Percentiles rank a stretch among this genome's conserved stretches.
Evolutionary conservation across 2,888 invertebrate species (phyloP).

Genomic region (Stenchaetothrips biformis): DNA sequence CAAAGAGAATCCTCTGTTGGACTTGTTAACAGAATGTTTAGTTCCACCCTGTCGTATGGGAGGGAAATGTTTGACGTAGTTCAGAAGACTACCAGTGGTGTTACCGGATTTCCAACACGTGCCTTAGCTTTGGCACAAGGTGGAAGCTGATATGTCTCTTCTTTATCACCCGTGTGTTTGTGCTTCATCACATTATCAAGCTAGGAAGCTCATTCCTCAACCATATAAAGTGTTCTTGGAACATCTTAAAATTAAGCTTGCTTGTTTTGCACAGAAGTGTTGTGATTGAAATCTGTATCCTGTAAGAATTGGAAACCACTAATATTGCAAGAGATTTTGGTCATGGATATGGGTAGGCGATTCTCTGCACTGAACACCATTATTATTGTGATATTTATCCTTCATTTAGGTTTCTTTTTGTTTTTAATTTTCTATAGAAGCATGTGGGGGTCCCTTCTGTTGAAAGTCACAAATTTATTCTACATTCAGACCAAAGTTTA

Average conservation of each 20-base stretch:
- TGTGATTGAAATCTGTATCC: too few species aligned
- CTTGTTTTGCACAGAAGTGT: too few species aligned
- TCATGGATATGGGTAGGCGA: too few species aligned
- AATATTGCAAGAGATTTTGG: too few species aligned
- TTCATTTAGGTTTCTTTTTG: not conserved
- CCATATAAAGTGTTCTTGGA: too few species aligned
- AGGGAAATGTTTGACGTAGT: constrained; percentile 56
- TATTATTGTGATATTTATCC: too few species aligned
- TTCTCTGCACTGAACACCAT: too few species aligned
- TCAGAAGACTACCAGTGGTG: constrained; percentile 52
- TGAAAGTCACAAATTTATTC: not conserved
- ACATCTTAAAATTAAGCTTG: too few species aligned
- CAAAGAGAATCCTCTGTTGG: constrained; percentile 48
- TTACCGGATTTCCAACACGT: constrained; percentile 36
- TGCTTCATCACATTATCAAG: too few species aligned
- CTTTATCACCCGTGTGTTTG: too few species aligned
- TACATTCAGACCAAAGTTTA: not conserved
- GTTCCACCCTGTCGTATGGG: constrained; percentile 57
- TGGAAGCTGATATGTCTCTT: not conserved
- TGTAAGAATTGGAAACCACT: too few species aligned
- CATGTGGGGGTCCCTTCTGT: not conserved
- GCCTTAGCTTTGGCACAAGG: constrained; percentile 32
- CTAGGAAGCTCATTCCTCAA: too few species aligned
- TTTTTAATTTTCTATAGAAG: not conserved
- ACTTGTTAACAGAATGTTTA: constrained; percentile 53